A percentile compares a stretch with the other conserved stretches of the same genome.
phyloP scores from a whole-genome alignment of 1,140 invertebrate species.

The Theocolax elegans region DNA sequence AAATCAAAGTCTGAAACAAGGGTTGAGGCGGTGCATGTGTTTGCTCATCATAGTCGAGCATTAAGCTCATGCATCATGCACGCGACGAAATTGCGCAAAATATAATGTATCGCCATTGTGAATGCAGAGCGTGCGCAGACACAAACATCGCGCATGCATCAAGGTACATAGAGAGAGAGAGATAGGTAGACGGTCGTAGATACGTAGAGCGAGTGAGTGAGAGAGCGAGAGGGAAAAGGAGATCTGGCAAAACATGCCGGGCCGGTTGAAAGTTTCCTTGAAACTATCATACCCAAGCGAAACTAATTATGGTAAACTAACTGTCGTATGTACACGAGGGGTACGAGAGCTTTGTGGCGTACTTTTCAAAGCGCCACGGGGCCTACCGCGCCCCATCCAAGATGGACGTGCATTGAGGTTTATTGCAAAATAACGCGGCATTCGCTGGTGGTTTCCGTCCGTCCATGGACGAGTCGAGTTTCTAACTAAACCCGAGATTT shows the following conservation, averaged over 20 bases:
- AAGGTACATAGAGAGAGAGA: background rate
- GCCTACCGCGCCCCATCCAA: background rate
- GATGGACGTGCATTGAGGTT: background rate
- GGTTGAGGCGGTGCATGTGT: too few species aligned
- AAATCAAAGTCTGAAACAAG: too few species aligned
- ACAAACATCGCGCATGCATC: background rate
- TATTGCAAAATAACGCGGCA: slow-evolving; percentile 6
- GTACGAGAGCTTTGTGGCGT: slow-evolving; percentile 1
- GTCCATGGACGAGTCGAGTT: background rate
- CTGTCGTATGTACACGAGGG: background rate
- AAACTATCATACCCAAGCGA: slow-evolving; percentile 30
- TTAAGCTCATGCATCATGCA: background rate
- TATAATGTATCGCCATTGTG: slow-evolving; percentile 10
- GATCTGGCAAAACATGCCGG: slow-evolving; percentile 12
- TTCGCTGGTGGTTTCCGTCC: too few species aligned
- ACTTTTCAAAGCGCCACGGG: slow-evolving; percentile 1
- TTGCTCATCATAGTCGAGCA: too few species aligned
- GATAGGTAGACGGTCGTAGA: too few species aligned
- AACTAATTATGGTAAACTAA: slow-evolving; percentile 41
- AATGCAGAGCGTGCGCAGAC: background rate
- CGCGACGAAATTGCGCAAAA: slow-evolving; percentile 18
- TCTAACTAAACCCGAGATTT: background rate
- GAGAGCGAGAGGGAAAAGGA: background rate
- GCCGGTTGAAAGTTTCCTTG: slow-evolving; percentile 3
- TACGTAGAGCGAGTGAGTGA: too few species aligned